A percentile compares a stretch with the other conserved stretches of the same genome.
phyloP scores from a whole-genome alignment of 2,888 invertebrate genomes.

The Amblyteles armatorius region DNA sequence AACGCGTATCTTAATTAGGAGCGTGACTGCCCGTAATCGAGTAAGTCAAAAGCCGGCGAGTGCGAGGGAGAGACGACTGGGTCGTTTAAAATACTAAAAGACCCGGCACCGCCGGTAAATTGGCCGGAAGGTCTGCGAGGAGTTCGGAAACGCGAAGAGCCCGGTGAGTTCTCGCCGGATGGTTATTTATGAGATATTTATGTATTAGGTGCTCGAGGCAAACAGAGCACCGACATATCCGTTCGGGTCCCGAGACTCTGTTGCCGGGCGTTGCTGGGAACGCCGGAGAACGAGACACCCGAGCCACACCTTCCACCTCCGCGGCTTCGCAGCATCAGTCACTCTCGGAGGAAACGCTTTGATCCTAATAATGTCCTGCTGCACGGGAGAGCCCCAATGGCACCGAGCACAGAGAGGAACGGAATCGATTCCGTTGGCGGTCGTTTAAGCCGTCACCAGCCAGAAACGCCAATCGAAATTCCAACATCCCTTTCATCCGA shows the following conservation, averaged over 20 bases:
- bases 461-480: neutral
- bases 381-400: conserved; percentile 4
- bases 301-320: conserved; percentile 67
- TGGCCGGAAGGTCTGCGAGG: conserved; percentile 51
- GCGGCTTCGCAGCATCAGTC: conserved; percentile 54
- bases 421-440: conserved; percentile 27
- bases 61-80: conserved; percentile 46
- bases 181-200: conserved; percentile 81
- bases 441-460: conserved; percentile 1
- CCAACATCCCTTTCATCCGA: neutral
- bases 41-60: conserved; percentile 44
- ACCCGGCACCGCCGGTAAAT: conserved; percentile 26
- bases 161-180: conserved; percentile 57
- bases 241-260: conserved; percentile 35
- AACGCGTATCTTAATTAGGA: conserved; percentile 13
- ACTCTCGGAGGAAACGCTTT: conserved; percentile 50
- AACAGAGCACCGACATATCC: conserved; percentile 57
- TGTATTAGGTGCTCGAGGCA: conserved; percentile 75
- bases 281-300: conserved; percentile 49
- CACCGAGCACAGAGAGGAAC: neutral
- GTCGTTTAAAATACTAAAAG: conserved; percentile 32
- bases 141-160: conserved; percentile 55
- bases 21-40: conserved; percentile 34
- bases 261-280: conserved; percentile 33
- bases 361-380: conserved; percentile 67